phyloP scores from a whole-genome alignment of 2,888 invertebrate species.

The Drosophila bunnanda region DNA sequence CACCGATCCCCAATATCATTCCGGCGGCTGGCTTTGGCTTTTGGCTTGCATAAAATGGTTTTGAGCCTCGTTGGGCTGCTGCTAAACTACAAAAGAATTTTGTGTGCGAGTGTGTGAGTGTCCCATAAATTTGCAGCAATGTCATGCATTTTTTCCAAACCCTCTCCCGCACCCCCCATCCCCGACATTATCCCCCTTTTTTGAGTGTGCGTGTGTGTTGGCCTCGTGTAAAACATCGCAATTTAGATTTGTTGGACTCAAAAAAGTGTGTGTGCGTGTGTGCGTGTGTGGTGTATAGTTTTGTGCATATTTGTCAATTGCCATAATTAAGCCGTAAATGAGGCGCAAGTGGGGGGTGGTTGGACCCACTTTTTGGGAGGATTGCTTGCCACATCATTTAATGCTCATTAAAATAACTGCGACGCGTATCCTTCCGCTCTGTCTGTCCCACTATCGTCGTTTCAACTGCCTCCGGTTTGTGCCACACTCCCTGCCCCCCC shows the following conservation, averaged over 20 bases:
- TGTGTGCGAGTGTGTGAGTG: slow-evolving; percentile 26
- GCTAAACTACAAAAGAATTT: slow-evolving; percentile 61
- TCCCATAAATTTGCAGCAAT: slow-evolving; percentile 70
- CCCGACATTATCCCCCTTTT: neutral
- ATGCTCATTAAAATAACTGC: slow-evolving; percentile 77
- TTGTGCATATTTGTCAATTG: slow-evolving; percentile 71
- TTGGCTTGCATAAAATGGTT: slow-evolving; percentile 46
- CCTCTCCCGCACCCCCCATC: neutral
- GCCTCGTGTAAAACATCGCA: slow-evolving; percentile 46
- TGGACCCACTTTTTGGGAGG: slow-evolving; percentile 12
- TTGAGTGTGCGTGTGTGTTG: slow-evolving; percentile 2
- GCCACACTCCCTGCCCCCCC: neutral
- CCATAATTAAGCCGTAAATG: slow-evolving; percentile 76
- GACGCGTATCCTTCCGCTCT: slow-evolving; percentile 55
- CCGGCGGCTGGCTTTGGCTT: slow-evolving; percentile 21
- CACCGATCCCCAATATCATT: slow-evolving; percentile 5
- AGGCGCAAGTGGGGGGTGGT: slow-evolving; percentile 27
- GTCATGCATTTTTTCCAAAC: slow-evolving; percentile 63
- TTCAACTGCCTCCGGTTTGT: slow-evolving; percentile 20
- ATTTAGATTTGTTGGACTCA: slow-evolving; percentile 16
- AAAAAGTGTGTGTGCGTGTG: slow-evolving; percentile 10
- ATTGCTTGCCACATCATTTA: slow-evolving; percentile 74
- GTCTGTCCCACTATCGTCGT: slow-evolving; percentile 41
- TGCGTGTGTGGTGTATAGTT: slow-evolving; percentile 54
- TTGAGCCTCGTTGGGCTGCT: slow-evolving; percentile 23